Base-by-base conservation (phyloP, 2,797 vertebrate genomes). In the Lacerta bilineata region DNA sequence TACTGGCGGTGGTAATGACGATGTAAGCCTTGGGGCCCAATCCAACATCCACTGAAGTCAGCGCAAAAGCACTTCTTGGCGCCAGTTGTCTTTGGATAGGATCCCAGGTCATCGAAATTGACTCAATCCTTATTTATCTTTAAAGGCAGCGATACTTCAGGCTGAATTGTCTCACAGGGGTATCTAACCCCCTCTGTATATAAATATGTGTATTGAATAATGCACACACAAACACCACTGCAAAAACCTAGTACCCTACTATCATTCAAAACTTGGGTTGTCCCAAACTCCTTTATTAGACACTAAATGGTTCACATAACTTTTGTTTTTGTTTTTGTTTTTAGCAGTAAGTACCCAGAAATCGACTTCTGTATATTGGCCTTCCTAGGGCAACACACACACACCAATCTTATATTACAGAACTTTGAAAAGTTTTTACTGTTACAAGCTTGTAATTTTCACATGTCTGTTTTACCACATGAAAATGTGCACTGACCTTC, bases 11-110 rank as follows among this genome's bases (percentile, higher is more conserved):
- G 0, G 0, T 3, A 27, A 82, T 7, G 86, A 83, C 5, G 39
- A 5, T 20, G 83, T 87, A 68, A 50, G 50, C 69, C 69, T 75
- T 72, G 77, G 33, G 75, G 91, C 68, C 43, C 18, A 46, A 71
- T 61, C 86, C 89, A 91, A 91, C 93, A 17, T n/a, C 76, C 80
- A 41, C 5, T 25, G 33, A 89, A 83, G 86, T 18, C 59, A 69
- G 0, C 2, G 64, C 79, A 81, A 90, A n/a, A 8, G 29, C 33
- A 61, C 61, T 61, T 36, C 13, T 23, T 59, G 83, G 64, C 41
- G 69, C n/a, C 68, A 90, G 4, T 46, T 9, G 39, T 5, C 46
- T 79, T 90, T 83, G 90, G 61, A 55, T 80, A 69, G 15, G 71
- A 27, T 20, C 64, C 4, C 33, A 36, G 1, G 13, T 75, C 64